phyloP scores from a whole-genome alignment of 2,113 vertebrate species.

The Gila orcuttii region DNA sequence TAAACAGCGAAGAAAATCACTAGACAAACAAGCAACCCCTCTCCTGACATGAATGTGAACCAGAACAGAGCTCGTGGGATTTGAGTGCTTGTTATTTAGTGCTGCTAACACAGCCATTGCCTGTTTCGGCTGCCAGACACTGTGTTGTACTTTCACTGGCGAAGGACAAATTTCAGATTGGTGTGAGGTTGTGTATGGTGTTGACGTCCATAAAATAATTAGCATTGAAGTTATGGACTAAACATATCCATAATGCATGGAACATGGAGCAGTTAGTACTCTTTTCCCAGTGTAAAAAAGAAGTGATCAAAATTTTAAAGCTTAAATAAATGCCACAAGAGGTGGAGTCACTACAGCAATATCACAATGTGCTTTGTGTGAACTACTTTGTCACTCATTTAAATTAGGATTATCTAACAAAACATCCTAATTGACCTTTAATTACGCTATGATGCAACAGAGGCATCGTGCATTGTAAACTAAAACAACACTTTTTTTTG shows the following conservation, averaged over 20 bases:
- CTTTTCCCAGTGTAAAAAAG: background rate
- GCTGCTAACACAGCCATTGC: slow-evolving; percentile 5
- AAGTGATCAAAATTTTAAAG: background rate
- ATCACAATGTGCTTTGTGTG: background rate
- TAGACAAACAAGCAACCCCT: slow-evolving; percentile 87
- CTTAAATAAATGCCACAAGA: background rate
- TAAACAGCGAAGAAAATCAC: slow-evolving; percentile 92
- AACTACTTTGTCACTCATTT: background rate
- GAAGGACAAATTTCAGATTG: background rate
- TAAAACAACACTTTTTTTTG: background rate
- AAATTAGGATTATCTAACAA: background rate
- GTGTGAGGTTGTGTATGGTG: background rate
- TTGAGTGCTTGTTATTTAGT: slow-evolving; percentile 42
- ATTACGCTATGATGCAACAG: background rate
- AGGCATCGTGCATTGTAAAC: background rate
- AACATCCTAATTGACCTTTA: background rate
- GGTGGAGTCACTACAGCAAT: background rate
- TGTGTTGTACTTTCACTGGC: slow-evolving; percentile 57
- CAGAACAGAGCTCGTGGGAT: slow-evolving; percentile 67
- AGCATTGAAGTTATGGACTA: background rate
- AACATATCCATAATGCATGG: background rate
- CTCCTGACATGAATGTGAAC: slow-evolving; percentile 86
- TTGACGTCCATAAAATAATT: background rate
- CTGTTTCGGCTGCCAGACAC: slow-evolving; percentile 42
- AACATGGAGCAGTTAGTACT: background rate